phyloP scores from a whole-genome alignment of 2,113 vertebrate species.

The Myrmecophaga tridactyla region DNA sequence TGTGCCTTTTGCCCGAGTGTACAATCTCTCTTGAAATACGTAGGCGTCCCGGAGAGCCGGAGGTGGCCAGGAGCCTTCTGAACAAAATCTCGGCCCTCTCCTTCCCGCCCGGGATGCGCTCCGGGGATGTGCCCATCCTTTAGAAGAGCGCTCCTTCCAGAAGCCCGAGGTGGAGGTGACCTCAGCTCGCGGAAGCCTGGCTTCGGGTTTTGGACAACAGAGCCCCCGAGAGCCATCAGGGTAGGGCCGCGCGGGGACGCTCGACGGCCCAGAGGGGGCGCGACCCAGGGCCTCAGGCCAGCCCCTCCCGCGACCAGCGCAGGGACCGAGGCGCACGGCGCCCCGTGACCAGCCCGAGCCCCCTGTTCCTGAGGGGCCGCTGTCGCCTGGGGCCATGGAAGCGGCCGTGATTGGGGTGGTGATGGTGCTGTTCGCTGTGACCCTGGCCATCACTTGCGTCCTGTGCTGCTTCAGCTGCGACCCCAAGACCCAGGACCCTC shows the following conservation, averaged over 20 bases:
- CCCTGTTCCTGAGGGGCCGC: not conserved
- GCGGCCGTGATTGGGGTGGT: constrained; percentile 66
- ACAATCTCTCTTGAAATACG: not conserved
- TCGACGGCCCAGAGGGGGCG: fast-evolving
- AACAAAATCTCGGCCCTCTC: not conserved
- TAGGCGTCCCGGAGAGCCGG: not conserved
- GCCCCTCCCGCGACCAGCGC: not conserved
- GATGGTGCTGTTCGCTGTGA: constrained; percentile 43
- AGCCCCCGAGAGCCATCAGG: not conserved
- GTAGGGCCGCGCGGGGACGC: not conserved
- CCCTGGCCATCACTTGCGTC: constrained; percentile 57
- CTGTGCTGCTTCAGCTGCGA: constrained; percentile 74
- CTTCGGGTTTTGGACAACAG: not conserved
- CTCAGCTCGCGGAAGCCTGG: not conserved
- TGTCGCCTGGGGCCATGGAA: constrained; percentile 29
- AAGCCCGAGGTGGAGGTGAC: not conserved
- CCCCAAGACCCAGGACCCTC: constrained; percentile 2
- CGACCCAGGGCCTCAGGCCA: not conserved
- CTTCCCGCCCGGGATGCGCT: not conserved
- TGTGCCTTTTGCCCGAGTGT: not conserved
- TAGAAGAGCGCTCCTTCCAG: not conserved
- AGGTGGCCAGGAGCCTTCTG: not conserved
- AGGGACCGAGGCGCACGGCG: not conserved
- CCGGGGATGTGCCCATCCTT: not conserved
- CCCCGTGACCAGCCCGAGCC: not conserved